Conservation (phyloP, 2,888 invertebrate genomes). For the Lycophotia porphyrea region DNA sequence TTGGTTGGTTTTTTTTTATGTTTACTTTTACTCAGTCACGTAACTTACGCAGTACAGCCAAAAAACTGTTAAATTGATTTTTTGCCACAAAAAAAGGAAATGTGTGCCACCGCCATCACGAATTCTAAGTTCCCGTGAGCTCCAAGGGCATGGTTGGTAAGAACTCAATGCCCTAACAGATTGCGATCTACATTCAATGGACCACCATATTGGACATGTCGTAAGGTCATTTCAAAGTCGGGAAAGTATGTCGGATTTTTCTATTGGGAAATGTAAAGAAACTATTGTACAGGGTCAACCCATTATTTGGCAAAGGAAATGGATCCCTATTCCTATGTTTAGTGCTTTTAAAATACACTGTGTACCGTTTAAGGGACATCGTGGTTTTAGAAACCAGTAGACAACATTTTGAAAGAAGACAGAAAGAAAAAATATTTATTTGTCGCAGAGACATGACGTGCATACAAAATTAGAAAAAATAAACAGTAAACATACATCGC, state of each 20-base stretch:
- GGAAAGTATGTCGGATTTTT: background rate
- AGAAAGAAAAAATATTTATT: no score
- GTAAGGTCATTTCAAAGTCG: conserved; percentile 16
- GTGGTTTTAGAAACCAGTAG: background rate
- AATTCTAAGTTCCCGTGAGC: conserved; percentile 1
- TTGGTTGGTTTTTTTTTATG: no score
- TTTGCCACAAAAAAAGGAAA: conserved; percentile 10
- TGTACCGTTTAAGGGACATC: background rate
- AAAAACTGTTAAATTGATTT: conserved; percentile 14
- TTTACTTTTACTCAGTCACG: background rate
- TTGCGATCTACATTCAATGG: conserved; percentile 23
- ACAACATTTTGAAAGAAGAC: no score
- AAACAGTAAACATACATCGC: no score
- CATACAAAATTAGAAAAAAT: no score
- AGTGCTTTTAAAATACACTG: background rate
- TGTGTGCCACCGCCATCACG: conserved; percentile 20
- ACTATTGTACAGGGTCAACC: background rate
- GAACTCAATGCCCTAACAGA: conserved; percentile 6
- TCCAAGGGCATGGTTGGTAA: conserved; percentile 30
- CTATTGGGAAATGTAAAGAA: background rate
- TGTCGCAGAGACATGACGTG: no score
- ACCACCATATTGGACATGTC: conserved; percentile 8
- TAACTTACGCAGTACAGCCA: background rate
- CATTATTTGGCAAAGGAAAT: background rate
- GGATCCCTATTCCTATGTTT: background rate